Conservation (phyloP, 2,113 vertebrate genomes). For the Chrysemys picta region DNA sequence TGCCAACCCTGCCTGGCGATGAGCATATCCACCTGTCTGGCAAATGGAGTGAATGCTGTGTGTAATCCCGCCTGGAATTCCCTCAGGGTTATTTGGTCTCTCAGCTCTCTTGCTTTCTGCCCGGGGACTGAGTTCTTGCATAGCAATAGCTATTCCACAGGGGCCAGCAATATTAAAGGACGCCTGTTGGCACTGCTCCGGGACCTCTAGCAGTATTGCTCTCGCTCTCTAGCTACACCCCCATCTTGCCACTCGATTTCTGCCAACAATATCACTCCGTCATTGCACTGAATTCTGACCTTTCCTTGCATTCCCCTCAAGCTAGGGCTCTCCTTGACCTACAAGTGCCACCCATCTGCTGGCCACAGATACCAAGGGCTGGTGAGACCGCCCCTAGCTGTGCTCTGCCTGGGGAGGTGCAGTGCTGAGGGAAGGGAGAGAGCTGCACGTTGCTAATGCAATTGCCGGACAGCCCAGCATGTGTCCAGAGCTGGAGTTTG, state of each 20-base stretch:
- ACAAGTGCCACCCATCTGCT: no score
- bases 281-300: background rate
- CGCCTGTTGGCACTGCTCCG: background rate
- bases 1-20: background rate
- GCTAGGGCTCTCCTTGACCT: no score
- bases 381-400: no score
- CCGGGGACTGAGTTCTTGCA: background rate
- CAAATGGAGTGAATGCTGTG: background rate
- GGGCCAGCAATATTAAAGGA: background rate
- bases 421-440: background rate
- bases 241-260: background rate
- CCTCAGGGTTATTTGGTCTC: background rate
- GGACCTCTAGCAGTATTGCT: background rate
- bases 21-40: background rate
- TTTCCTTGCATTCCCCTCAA: background rate
- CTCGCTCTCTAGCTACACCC: fast-evolving
- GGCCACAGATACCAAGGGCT: background rate
- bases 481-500: no score
- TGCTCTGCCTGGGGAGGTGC: no score
- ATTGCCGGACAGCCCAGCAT: no score
- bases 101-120: background rate
- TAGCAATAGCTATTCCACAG: no score
- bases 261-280: fast-evolving
- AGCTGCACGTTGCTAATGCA: background rate
- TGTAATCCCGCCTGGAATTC: background rate